Conservation (phyloP, 2,797 vertebrate genomes). For the Balearica regulorum region DNA sequence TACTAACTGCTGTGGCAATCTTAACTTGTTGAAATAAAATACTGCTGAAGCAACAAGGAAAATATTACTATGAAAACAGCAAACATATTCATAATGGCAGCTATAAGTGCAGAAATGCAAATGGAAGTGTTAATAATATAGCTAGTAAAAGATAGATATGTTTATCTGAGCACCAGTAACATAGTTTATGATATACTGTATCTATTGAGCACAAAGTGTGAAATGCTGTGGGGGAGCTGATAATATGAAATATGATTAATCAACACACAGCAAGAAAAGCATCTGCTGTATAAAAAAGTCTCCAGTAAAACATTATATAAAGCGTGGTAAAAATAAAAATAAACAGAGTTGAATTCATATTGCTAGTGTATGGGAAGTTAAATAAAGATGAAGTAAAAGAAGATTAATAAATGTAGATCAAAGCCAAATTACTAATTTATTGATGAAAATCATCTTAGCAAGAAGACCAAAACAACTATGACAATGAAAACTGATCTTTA, state of each 20-base stretch:
- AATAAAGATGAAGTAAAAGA: background rate
- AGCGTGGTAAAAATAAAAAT: background rate
- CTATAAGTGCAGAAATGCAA: background rate
- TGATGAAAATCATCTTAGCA: background rate
- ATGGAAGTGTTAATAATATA: background rate
- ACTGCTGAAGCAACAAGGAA: background rate
- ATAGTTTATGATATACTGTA: background rate
- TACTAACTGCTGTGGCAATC: background rate
- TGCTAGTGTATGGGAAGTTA: background rate
- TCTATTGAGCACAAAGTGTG: background rate
- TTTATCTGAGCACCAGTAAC: background rate
- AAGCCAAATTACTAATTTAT: background rate
- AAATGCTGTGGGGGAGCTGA: background rate
- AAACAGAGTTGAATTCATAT: background rate
- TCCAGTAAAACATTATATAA: background rate
- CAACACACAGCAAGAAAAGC: background rate
- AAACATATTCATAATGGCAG: background rate
- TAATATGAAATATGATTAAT: conserved; percentile 13
- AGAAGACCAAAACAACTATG: background rate
- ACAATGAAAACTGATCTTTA: background rate
- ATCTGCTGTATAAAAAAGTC: background rate
- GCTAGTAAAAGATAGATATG: background rate
- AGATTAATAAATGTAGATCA: background rate
- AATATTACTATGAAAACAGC: background rate
- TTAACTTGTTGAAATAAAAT: background rate